Evolutionary conservation across 2,888 invertebrate genomes (phyloP).

Genomic region (Melanostoma mellinum): DNA sequence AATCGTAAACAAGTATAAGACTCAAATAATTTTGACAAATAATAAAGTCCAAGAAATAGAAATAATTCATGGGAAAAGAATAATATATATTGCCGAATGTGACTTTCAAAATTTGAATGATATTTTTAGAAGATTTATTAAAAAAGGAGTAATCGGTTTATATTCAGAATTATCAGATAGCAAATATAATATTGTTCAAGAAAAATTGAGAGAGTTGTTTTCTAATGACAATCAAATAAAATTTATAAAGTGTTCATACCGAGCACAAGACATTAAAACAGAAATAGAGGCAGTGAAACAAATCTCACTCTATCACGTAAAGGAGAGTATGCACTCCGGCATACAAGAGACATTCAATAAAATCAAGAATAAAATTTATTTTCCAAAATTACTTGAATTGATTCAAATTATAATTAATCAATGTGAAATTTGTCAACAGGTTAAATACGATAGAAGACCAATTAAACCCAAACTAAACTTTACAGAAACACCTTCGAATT

Average conservation of each 20-base stretch:
- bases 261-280: slow-evolving; percentile 69
- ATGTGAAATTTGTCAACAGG: slow-evolving; percentile 24
- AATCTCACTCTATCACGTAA: slow-evolving; percentile 70
- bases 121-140: slow-evolving; percentile 18
- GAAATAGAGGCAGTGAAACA: slow-evolving; percentile 69
- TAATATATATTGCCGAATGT: slow-evolving; percentile 10
- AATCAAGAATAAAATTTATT: slow-evolving; percentile 72
- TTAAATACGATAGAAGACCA: slow-evolving; percentile 11
- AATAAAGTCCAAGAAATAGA: slow-evolving; percentile 10
- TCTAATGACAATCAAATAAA: slow-evolving; percentile 63
- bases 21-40: slow-evolving; percentile 21
- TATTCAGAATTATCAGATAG: slow-evolving; percentile 8
- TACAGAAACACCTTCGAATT: not conserved
- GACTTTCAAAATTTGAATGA: not conserved
- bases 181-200: slow-evolving; percentile 43
- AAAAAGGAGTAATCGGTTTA: slow-evolving; percentile 4
- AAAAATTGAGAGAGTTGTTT: slow-evolving; percentile 66
- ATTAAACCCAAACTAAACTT: slow-evolving; percentile 6
- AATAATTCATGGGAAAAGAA: slow-evolving; percentile 20
- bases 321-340: slow-evolving; percentile 68
- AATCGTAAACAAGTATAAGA: slow-evolving; percentile 12
- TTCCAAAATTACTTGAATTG: slow-evolving; percentile 57
- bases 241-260: slow-evolving; percentile 69
- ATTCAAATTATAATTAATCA: slow-evolving; percentile 25
- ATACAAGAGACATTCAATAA: slow-evolving; percentile 71